Conservation (phyloP, 2,113 vertebrate species). For the Fulica atra region DNA sequence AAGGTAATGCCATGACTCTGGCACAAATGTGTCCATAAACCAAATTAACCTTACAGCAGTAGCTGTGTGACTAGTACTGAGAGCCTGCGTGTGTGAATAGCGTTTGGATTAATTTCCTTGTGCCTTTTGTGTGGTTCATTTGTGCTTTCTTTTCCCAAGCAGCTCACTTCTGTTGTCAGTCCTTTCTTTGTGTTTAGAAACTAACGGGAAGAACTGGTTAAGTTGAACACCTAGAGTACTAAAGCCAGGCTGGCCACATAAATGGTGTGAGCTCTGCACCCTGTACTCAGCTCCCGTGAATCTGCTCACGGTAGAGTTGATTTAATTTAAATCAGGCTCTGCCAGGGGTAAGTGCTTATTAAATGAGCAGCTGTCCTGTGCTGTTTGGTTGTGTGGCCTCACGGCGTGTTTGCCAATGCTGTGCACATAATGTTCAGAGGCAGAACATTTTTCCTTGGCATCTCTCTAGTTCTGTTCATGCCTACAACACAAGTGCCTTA, state of each 20-base stretch:
- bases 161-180: background rate
- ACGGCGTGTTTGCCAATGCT: background rate
- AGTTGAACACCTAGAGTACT: background rate
- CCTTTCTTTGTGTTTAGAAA: background rate
- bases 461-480: background rate
- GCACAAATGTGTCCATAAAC: background rate
- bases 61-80: background rate
- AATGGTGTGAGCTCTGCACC: background rate
- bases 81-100: background rate
- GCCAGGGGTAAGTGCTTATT: background rate
- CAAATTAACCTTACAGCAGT: background rate
- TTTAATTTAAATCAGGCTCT: background rate
- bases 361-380: background rate
- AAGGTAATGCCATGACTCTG: conserved; percentile 27
- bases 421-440: background rate
- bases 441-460: background rate
- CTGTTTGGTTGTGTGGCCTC: background rate
- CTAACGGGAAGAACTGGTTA: background rate
- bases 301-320: background rate
- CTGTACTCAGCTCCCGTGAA: background rate
- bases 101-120: background rate
- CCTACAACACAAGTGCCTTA: background rate
- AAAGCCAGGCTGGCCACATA: background rate
- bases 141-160: background rate
- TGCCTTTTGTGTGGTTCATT: background rate